Evolutionary conservation across 2,888 invertebrate genomes (phyloP), one percentile per base, ranked within the genome.

Genomic region (Stenotaenia linearis): DNA sequence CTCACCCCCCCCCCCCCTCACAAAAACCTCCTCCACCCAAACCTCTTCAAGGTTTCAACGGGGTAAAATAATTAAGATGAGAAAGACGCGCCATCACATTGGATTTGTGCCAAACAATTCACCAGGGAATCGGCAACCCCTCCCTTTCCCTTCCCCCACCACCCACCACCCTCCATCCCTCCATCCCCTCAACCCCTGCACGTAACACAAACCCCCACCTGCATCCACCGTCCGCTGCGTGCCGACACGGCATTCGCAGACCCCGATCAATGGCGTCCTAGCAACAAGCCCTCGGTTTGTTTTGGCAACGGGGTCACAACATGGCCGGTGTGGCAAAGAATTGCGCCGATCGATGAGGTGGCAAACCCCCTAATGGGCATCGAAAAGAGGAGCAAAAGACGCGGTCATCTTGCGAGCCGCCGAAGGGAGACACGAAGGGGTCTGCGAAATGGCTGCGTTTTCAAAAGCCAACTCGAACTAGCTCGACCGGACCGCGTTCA

Each of bases 241-340:
- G 61, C 61, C 61, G 61, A 61, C 61, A 61, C 61, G 61, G 61
- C 61, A 28, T 25, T 25, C n/a, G n/a, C 45, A 6, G 45, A 12
- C 9, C 15, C n/a, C 45, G 61, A 61, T 61, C 61, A 61, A 61
- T 61, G 61, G 61, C 61, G 61, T 25, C 61, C 61, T 61, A 61
- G 61, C 61, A 61, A 61, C 61, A 25, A 12, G 61, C 9, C 0
- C 25, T 1, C 4, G 12, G 61, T 61, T 61, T 61, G 61, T 61
- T 61, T 61, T 61, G 61, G 61, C 61, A 61, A 61, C 61, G 61
- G 61, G 61, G 61, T 61, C 61, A 61, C 56, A 56, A 61, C 61
- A 61, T 61, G 61, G 61, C 61, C 61, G 61, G 28, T 23, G 25
- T n/a, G n/a, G 45, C 45, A 45, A 61, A 56, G 61, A 61, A 61